Evolutionary conservation across 2,888 invertebrate genomes (phyloP).

Genomic region (Synanthedon vespiformis): DNA sequence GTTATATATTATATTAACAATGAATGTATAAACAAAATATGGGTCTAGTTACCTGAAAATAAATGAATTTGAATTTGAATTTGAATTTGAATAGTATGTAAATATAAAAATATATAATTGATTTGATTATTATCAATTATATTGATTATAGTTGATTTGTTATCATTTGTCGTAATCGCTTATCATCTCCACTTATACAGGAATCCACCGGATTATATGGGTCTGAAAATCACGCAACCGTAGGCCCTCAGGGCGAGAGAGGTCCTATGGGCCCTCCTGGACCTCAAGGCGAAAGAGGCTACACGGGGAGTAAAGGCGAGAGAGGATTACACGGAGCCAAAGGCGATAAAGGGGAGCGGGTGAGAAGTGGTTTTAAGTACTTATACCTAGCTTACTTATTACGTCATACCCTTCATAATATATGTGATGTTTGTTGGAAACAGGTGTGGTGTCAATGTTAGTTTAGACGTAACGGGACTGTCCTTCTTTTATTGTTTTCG

Average conservation of each 20-base stretch:
- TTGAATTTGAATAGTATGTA: no score
- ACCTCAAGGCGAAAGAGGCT: conserved; percentile 75
- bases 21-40: no score
- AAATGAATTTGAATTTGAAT: no score
- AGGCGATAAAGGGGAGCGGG: conserved; percentile 82
- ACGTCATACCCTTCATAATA: background rate
- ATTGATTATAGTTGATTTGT: no score
- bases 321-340: conserved; percentile 72
- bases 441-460: background rate
- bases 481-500: no score
- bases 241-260: conserved; percentile 77
- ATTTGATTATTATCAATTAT: no score
- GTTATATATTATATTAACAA: no score
- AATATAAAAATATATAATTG: no score
- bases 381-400: conserved; percentile 11
- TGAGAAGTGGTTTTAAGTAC: conserved; percentile 29
- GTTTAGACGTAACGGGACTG: no score
- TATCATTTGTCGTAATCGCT: conserved; percentile 11
- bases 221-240: conserved; percentile 69
- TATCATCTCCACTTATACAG: conserved; percentile 37
- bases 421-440: conserved; percentile 2
- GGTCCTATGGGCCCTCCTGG: conserved; percentile 76
- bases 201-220: conserved; percentile 64
- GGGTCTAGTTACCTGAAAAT: no score
- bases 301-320: conserved; percentile 72